Percentiles rank a stretch among this genome's conserved stretches.
phyloP scores from a whole-genome alignment of 2,888 invertebrate species.

The Aspidiotus destructor region DNA sequence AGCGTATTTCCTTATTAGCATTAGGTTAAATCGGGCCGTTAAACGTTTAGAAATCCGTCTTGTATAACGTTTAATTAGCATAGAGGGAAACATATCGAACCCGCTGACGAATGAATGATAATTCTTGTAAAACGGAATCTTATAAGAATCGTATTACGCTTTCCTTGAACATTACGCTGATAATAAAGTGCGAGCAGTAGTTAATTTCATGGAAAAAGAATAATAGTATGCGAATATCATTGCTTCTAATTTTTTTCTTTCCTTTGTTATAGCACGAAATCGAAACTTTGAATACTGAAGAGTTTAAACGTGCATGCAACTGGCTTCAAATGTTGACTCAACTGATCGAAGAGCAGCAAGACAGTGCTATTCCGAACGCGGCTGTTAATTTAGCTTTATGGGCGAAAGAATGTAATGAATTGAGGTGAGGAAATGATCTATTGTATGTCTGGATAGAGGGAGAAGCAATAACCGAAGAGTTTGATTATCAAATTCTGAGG shows the following conservation, averaged over 20 bases:
- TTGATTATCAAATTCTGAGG: not conserved
- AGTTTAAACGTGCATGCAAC: constrained; percentile 78
- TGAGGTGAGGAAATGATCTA: constrained; percentile 49
- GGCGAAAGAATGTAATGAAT: constrained; percentile 67
- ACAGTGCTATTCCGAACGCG: constrained; percentile 56
- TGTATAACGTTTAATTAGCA: not conserved
- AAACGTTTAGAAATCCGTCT: not conserved
- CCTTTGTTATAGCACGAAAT: constrained; percentile 67
- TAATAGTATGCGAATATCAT: no score
- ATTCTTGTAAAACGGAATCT: no score
- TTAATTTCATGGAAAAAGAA: no score
- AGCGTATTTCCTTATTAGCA: no score
- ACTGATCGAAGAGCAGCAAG: constrained; percentile 81
- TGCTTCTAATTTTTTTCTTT: no score
- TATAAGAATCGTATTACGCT: no score
- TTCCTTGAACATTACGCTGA: no score
- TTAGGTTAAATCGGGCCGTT: no score
- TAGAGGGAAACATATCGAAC: no score
- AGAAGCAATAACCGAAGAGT: not conserved
- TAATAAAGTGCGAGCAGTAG: no score
- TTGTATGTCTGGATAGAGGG: no score
- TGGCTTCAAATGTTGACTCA: constrained; percentile 87
- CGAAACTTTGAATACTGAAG: constrained; percentile 66
- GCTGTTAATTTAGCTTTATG: constrained; percentile 59
- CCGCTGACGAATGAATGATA: no score